A percentile compares a stretch with the other conserved stretches of the same genome.
phyloP scores from a whole-genome alignment of 1,140 invertebrate genomes.

The Acromyrmex charruanus region DNA sequence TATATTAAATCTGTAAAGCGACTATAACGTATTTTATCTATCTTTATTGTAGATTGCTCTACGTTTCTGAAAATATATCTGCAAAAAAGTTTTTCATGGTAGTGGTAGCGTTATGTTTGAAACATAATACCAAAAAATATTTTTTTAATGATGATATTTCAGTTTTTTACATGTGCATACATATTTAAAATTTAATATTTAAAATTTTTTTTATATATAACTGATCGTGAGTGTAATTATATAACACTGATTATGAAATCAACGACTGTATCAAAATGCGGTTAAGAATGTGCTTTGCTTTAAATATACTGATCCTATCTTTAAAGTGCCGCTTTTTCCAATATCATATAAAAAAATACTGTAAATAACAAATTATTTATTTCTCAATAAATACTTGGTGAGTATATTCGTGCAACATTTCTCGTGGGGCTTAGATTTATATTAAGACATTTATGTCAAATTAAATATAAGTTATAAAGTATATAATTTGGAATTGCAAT shows the following conservation, averaged over 20 bases:
- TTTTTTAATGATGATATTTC: not conserved
- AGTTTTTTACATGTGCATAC: not conserved
- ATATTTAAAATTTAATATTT: not conserved
- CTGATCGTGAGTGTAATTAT: not conserved
- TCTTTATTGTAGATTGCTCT: conserved; percentile 77
- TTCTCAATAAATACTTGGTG: too few species aligned
- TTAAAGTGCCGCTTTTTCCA: too few species aligned
- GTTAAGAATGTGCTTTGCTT: too few species aligned
- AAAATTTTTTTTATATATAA: not conserved
- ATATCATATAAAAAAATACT: too few species aligned
- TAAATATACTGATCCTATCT: too few species aligned
- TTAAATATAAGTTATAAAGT: not conserved
- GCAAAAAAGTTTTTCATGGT: conserved; percentile 69
- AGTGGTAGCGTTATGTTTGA: conserved; percentile 24
- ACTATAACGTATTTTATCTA: conserved; percentile 80
- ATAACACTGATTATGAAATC: too few species aligned
- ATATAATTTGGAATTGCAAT: not conserved
- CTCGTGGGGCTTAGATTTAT: not conserved
- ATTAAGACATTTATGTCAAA: not conserved
- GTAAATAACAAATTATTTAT: too few species aligned
- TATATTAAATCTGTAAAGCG: conserved; percentile 55
- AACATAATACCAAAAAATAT: not conserved
- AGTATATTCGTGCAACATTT: too few species aligned
- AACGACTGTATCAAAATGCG: too few species aligned
- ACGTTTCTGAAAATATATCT: conserved; percentile 77